Evolutionary conservation across 2,888 invertebrate species (phyloP), one percentile per base, ranked within the genome.

Genomic region (Steinernema carpocapsae): DNA sequence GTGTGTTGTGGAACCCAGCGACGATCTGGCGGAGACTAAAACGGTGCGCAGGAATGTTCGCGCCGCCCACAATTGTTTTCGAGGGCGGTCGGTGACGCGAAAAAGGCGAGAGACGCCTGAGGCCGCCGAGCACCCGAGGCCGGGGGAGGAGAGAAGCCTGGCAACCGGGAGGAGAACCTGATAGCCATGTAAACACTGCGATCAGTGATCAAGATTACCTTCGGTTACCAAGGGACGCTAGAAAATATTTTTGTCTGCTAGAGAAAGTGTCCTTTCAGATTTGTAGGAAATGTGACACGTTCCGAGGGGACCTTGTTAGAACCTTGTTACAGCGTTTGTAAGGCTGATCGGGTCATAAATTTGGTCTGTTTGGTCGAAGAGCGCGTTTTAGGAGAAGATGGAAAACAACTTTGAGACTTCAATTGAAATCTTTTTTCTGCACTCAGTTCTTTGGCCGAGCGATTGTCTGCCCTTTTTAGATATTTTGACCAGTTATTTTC

Each of bases 31-130:
- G 56, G 32, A 64, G 64, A 64, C 48, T 48, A 48, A 48, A 48
- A 48, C 48, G 48, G 48, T 48, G 48, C 48, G 48, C 17, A 32
- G 52, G 64, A 64, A 64, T 64, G 64, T 64, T 64, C 64, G 64
- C 64, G 64, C 64, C 64, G 64, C 64, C 64, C 64, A 64, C 64
- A 64, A 64, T 64, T 64, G 64, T 64, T 64, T 64, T 64, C 32
- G 64, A 64, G 64, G 64, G 64, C 64, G 64, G 64, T 32, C 64
- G 64, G 37, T 29, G 64, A 12, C 32, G 64, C 56, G 24, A 14
- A 43, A 43, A 43, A 26, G 64, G 22, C 17, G 64, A 26, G 64
- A 26, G 64, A 17, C 64, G 64, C 24, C 37, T 29, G 29, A 64
- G 29, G 64, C 24, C 37, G 14, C 32, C 32, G 17, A 26, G 24